These are phyloP conservation scores for Brachionus rubens DNA, from an alignment of 1,140 invertebrate genomes.

Conservation along the genomic window DNA sequence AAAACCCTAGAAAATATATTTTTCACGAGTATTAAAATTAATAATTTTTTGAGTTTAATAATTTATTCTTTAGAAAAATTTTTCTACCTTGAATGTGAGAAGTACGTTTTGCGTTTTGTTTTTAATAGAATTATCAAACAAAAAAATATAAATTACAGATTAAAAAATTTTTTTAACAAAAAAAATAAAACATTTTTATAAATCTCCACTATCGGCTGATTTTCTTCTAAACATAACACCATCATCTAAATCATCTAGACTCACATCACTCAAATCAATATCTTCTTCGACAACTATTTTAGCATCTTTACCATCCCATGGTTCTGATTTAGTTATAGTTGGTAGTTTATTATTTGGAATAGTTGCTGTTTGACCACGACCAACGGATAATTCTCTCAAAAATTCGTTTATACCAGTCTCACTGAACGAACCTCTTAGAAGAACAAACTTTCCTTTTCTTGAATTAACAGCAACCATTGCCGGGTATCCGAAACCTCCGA, in stretches of 20 bases:
- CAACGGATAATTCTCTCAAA: conserved; percentile 65
- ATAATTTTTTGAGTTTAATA: too few species aligned
- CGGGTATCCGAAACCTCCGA: conserved; percentile 75
- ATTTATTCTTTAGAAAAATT: too few species aligned
- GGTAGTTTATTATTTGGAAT: conserved; percentile 39
- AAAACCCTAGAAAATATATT: background rate
- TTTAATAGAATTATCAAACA: too few species aligned
- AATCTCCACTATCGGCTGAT: conserved; percentile 5
- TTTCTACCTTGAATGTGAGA: background rate
- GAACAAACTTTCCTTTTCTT: conserved; percentile 93
- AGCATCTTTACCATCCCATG: conserved; percentile 46
- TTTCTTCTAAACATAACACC: conserved; percentile 31
- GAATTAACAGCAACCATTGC: conserved; percentile 92
- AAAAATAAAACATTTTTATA: conserved; percentile 10
- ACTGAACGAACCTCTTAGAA: conserved; percentile 88
- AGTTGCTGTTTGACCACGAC: conserved; percentile 14
- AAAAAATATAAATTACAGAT: conserved; percentile 17
- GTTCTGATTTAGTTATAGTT: background rate
- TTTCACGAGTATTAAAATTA: background rate
- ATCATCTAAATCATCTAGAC: conserved; percentile 39
- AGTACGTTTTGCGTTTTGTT: background rate
- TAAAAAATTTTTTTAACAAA: background rate
- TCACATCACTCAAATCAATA: conserved; percentile 45
- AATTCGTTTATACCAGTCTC: conserved; percentile 91
- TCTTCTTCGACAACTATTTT: conserved; percentile 37